Percentiles rank a stretch among this genome's conserved stretches.
phyloP scores from a whole-genome alignment of 2,113 vertebrate genomes.

The Holacanthus passer region DNA sequence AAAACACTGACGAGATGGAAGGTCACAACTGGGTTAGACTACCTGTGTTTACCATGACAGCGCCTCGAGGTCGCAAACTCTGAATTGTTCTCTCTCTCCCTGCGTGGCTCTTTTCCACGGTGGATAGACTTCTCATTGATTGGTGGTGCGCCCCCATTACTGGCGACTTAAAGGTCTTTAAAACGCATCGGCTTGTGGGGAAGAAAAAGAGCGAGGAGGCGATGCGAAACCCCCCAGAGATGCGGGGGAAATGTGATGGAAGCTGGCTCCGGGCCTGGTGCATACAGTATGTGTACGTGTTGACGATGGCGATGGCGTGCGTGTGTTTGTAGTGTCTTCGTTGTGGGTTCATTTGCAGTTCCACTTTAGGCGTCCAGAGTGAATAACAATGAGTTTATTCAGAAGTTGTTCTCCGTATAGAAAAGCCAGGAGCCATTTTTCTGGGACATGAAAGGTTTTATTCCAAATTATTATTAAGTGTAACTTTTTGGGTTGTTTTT shows the following conservation, averaged over 20 bases:
- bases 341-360: slow-evolving; percentile 4
- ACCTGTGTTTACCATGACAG: slow-evolving; percentile 39
- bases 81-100: neutral
- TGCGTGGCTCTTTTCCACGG: slow-evolving; percentile 10
- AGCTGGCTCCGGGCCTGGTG: slow-evolving; percentile 17
- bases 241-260: slow-evolving; percentile 10
- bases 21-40: slow-evolving; percentile 42
- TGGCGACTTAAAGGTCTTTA: slow-evolving; percentile 49
- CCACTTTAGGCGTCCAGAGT: neutral
- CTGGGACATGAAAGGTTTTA: neutral
- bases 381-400: neutral
- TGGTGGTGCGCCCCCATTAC: slow-evolving; percentile 27
- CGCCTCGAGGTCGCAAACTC: slow-evolving; percentile 1
- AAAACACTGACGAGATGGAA: slow-evolving; percentile 42
- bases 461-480: neutral
- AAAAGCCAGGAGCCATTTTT: neutral
- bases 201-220: slow-evolving; percentile 8
- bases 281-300: neutral
- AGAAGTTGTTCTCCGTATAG: neutral
- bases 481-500: neutral
- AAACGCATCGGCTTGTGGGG: neutral
- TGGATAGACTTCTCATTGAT: slow-evolving; percentile 40
- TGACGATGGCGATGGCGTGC: neutral
- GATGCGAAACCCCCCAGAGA: neutral
- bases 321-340: neutral